Base-by-base conservation (phyloP, 1,140 invertebrate genomes). In the Aethina tumida region DNA sequence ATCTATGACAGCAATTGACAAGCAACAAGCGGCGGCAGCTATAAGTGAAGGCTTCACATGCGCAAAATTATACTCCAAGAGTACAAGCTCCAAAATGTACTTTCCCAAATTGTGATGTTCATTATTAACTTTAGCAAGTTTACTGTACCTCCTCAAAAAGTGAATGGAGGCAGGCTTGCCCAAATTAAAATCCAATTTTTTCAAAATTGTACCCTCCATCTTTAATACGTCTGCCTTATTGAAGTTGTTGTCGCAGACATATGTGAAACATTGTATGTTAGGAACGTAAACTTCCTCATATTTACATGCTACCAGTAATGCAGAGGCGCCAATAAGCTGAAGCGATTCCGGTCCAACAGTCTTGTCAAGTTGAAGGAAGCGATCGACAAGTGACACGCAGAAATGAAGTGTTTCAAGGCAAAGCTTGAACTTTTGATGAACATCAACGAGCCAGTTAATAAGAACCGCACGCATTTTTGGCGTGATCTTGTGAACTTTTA, bases 271-370 rank as follows among this genome's bases (percentile, higher is more conserved):
- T 2, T 65, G 66, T 17, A 96, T 73, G 35, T 89, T 84, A 2
- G 93, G 91, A 4, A 83, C 72, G 52, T 84, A 90, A 56, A 95
- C 86, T 68, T 98, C 95, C 66, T 97, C 94, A 56, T 93, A 97
- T 62, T 97, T 98, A 48, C 81, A 79, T 7, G 94, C 91, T 40
- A 97, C 79, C 48, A 92, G 83, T 74, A 97, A 78, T 0, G 88
- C 80, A 2, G 91, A 81, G 1, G 92, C 80, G 1, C 94, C 95
- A 22, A 96, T 85, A 26, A 97, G 65, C 62, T 97, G 94, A 20
- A 97, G 65, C 68, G 44, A 74, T 64, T 45, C 87, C 70, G 37
- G 69, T 55, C 49, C 64, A 44, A 60, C 69, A 58, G 45, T 54
- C 43, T 73, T 75, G 44, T 45, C 47, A n/a, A n/a, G n/a, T 75